A percentile compares a stretch with the other conserved stretches of the same genome.
Evolutionary conservation across 2,797 vertebrate genomes (phyloP).

Genomic region (Ara ararauna): DNA sequence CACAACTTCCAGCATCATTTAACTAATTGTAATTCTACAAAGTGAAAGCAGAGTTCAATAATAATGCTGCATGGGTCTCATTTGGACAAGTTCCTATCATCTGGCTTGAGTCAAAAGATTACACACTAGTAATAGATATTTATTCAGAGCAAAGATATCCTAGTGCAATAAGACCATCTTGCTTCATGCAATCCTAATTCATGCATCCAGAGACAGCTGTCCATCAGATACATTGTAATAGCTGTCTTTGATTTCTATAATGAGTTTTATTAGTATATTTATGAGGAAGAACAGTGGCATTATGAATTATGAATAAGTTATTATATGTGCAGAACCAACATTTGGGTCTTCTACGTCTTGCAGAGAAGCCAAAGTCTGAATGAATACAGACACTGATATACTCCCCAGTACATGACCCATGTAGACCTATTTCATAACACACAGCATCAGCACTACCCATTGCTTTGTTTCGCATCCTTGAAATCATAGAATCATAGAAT

Average conservation of each 20-base stretch:
- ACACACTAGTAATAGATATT: conserved; percentile 40
- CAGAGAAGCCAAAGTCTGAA: conserved; percentile 3
- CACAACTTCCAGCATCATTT: neutral
- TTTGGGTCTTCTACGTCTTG: conserved; percentile 2
- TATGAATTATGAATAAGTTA: conserved; percentile 48
- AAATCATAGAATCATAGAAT: neutral
- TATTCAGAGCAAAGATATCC: conserved; percentile 56
- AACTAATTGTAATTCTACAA: neutral
- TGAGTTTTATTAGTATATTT: conserved; percentile 68
- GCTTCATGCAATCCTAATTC: conserved; percentile 48
- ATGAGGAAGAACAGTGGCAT: conserved; percentile 44
- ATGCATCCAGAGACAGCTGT: conserved; percentile 55
- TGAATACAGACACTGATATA: neutral
- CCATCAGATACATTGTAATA: conserved; percentile 53
- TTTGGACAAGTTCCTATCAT: conserved; percentile 21
- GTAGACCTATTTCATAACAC: neutral
- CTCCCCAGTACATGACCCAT: neutral
- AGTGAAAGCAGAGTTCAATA: neutral
- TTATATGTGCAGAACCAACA: conserved; percentile 16
- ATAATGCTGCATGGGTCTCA: neutral
- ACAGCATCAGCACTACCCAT: neutral
- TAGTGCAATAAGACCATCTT: conserved; percentile 44
- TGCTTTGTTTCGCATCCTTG: neutral
- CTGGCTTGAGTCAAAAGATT: conserved; percentile 45
- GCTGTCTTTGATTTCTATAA: conserved; percentile 62